phyloP scores from a whole-genome alignment of 1,140 invertebrate species.

The Drosophila parabipectinata region DNA sequence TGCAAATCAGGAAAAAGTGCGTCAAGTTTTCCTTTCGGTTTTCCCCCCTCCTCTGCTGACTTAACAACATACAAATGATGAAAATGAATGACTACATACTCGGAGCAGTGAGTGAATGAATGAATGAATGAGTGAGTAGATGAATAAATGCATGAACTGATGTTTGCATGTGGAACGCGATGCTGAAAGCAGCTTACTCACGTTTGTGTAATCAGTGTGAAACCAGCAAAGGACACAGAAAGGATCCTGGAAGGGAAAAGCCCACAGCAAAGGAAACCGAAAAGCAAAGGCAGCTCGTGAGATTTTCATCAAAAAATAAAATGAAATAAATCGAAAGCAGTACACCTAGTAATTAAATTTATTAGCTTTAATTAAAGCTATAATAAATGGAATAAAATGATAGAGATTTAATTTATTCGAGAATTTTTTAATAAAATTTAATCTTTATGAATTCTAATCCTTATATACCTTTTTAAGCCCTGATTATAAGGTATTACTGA shows the following conservation, averaged over 20 bases:
- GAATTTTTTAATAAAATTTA: background rate
- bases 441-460: background rate
- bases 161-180: slow-evolving; percentile 80
- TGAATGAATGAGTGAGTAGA: slow-evolving; percentile 62
- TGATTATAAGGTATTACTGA: background rate
- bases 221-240: slow-evolving; percentile 57
- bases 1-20: slow-evolving; percentile 74
- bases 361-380: no score
- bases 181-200: slow-evolving; percentile 78
- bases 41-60: slow-evolving; percentile 54
- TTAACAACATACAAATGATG: slow-evolving; percentile 81
- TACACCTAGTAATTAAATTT: background rate
- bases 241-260: slow-evolving; percentile 19
- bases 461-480: background rate
- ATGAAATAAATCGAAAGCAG: background rate
- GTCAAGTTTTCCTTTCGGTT: slow-evolving; percentile 58
- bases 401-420: background rate
- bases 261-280: slow-evolving; percentile 11
- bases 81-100: slow-evolving; percentile 78
- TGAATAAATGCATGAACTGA: slow-evolving; percentile 77
- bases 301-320: slow-evolving; percentile 1
- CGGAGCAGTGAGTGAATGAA: slow-evolving; percentile 47
- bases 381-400: background rate
- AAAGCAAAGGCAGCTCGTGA: background rate
- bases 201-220: slow-evolving; percentile 82